Percentiles rank a stretch among this genome's conserved stretches.
These are phyloP conservation scores for Mirza zaza DNA, from an alignment of 2,113 vertebrate species.

Conservation along the genomic window DNA sequence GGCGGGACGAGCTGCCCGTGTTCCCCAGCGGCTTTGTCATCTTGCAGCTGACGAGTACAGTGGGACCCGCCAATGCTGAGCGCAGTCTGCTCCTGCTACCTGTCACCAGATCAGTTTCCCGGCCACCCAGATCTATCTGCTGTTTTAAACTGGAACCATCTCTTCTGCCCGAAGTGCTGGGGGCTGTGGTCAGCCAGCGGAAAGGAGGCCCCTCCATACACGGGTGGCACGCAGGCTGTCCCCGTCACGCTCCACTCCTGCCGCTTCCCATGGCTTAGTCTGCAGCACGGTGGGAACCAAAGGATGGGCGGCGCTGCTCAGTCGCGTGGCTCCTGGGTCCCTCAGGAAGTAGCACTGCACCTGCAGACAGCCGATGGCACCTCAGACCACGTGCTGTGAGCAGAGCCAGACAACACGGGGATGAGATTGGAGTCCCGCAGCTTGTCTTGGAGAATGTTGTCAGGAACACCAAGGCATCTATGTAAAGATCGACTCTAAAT, in stretches of 20 bases:
- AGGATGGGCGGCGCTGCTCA: background rate
- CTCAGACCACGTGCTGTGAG: accelerated
- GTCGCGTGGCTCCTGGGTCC: background rate
- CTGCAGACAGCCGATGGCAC: accelerated
- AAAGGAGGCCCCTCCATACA: background rate
- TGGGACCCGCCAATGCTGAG: accelerated
- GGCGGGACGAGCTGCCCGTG: accelerated
- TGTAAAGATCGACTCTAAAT: background rate
- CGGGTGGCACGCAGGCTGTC: background rate
- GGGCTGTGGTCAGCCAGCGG: background rate
- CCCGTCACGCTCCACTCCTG: accelerated
- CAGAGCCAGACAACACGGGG: background rate
- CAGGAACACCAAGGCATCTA: background rate
- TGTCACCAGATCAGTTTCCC: background rate
- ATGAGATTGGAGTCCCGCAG: background rate
- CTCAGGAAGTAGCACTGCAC: background rate
- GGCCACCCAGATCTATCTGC: accelerated
- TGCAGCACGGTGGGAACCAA: background rate
- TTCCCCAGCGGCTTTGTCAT: accelerated
- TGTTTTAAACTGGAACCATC: background rate
- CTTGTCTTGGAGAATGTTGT: background rate
- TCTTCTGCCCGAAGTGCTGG: background rate
- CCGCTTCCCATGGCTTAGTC: background rate
- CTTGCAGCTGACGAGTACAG: accelerated
- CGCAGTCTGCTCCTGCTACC: accelerated